Evolutionary conservation across 2,797 vertebrate species (phyloP).

Genomic region (Channallabes apus): DNA sequence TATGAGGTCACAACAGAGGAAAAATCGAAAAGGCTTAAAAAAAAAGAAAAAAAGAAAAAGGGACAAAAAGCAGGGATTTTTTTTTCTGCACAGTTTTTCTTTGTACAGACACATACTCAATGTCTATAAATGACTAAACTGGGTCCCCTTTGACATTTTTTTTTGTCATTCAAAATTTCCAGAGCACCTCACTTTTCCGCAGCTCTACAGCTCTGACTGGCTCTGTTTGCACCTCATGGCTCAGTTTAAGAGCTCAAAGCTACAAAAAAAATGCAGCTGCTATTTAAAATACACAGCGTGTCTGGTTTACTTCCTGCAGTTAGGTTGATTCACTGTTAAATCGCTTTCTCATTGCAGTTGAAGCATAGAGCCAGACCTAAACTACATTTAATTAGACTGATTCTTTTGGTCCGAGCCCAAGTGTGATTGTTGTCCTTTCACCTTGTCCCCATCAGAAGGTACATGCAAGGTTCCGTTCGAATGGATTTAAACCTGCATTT

Average conservation of each 20-base stretch:
- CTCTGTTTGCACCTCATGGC: background rate
- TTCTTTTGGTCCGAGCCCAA: too few species aligned
- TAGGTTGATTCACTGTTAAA: background rate
- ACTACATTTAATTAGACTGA: background rate
- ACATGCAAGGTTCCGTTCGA: background rate
- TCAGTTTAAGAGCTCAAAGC: background rate
- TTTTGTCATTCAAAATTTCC: background rate
- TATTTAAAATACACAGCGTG: background rate
- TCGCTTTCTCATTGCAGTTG: background rate
- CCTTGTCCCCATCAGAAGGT: background rate
- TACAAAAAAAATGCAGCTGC: background rate
- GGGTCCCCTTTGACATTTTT: too few species aligned
- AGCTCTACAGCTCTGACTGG: background rate
- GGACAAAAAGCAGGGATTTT: too few species aligned
- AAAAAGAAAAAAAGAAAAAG: too few species aligned
- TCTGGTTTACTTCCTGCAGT: conserved; percentile 9
- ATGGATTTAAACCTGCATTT: background rate
- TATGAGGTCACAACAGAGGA: too few species aligned
- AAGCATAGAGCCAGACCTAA: background rate
- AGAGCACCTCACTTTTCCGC: background rate
- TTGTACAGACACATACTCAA: too few species aligned
- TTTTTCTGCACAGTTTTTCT: too few species aligned
- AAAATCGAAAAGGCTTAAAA: too few species aligned
- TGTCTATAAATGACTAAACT: too few species aligned
- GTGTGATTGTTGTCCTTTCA: background rate